These are phyloP conservation scores for Ceramica pisi DNA, from an alignment of 2,888 invertebrate species.

Conservation along the genomic window DNA sequence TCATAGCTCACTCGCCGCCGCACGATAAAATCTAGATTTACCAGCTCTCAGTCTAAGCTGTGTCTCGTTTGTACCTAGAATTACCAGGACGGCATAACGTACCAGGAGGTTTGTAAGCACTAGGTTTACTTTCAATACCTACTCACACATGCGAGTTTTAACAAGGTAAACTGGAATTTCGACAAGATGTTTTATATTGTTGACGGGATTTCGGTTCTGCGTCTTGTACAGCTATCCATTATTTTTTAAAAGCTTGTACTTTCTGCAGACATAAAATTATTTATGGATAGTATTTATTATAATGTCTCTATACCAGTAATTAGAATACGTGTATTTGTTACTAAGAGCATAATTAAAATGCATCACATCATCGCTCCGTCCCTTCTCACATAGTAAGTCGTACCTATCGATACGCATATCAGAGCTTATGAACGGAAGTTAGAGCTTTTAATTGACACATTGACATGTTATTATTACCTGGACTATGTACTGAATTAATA, in stretches of 20 bases:
- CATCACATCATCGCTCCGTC: background rate
- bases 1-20: conserved; percentile 27
- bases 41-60: conserved; percentile 70
- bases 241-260: conserved; percentile 1
- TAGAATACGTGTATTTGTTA: conserved; percentile 24
- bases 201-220: conserved; percentile 13
- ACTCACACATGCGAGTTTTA: conserved; percentile 59
- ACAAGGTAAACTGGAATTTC: conserved; percentile 51
- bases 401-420: conserved; percentile 17
- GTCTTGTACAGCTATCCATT: background rate
- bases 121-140: conserved; percentile 74
- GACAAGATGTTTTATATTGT: conserved; percentile 36
- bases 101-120: conserved; percentile 77
- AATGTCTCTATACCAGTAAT: conserved; percentile 32
- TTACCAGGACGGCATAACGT: conserved; percentile 82
- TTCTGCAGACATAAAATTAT: conserved; percentile 5
- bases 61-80: conserved; percentile 83
- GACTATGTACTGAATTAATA: background rate
- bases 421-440: conserved; percentile 30
- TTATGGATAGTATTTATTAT: conserved; percentile 3
- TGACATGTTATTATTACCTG: background rate
- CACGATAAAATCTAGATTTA: conserved; percentile 60
- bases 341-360: conserved; percentile 36
- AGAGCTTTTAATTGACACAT: conserved; percentile 41
- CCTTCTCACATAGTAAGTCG: conserved; percentile 21